Conservation (phyloP, 2,113 vertebrate genomes). For the Bettongia penicillata region DNA sequence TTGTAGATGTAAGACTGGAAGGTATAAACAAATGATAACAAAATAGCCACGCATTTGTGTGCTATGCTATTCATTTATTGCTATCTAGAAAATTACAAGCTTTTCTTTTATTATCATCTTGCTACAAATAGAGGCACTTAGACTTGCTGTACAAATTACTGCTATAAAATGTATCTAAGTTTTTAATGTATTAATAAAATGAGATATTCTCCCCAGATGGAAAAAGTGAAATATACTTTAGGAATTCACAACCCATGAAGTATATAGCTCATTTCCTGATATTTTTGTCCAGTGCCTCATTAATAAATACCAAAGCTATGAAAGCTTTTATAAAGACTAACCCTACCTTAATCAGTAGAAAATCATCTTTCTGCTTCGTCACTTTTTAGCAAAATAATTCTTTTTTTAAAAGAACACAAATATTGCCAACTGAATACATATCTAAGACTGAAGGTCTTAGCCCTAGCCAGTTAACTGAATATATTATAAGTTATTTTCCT, state of each 20-base stretch:
- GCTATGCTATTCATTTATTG: conserved; percentile 2
- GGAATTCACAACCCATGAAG: conserved; percentile 54
- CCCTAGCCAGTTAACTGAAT: conserved; percentile 18
- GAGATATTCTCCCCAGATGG: conserved; percentile 57
- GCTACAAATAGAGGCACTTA: conserved; percentile 51
- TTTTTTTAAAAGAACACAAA: conserved; percentile 41
- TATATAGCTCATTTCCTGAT: conserved; percentile 54
- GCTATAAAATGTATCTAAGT: conserved; percentile 51
- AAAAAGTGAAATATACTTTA: conserved; percentile 49
- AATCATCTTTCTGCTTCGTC: conserved; percentile 12
- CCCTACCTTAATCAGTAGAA: conserved; percentile 51
- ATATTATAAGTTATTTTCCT: conserved; percentile 56
- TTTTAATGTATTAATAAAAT: conserved; percentile 65
- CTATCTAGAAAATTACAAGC: conserved; percentile 53
- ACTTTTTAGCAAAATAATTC: conserved; percentile 28
- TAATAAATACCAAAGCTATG: conserved; percentile 55
- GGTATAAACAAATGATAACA: conserved; percentile 25
- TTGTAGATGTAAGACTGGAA: conserved; percentile 37
- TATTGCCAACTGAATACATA: conserved; percentile 28
- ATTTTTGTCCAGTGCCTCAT: conserved; percentile 54
- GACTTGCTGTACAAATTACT: conserved; percentile 33
- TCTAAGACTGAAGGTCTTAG: conserved; percentile 38
- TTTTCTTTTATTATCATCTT: conserved; percentile 43
- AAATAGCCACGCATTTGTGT: conserved; percentile 39
- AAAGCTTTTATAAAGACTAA: conserved; percentile 54